These are phyloP conservation scores for Passer montanus DNA, from an alignment of 2,113 vertebrate genomes.

Conservation along the genomic window DNA sequence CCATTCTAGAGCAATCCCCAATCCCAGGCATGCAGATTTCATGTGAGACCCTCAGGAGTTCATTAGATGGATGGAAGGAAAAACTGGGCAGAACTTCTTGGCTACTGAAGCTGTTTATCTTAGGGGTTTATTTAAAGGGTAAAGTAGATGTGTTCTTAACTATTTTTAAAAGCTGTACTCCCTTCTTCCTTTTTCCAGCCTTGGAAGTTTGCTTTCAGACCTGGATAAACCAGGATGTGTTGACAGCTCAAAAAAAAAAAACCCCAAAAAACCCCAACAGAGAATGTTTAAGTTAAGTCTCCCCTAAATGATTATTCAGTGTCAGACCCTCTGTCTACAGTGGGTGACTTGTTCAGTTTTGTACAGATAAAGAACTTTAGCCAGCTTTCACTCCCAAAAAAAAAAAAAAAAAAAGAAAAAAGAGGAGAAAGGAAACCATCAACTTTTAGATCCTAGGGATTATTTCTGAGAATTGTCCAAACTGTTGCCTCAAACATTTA, in stretches of 20 bases:
- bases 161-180: neutral
- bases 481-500: neutral
- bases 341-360: conserved; percentile 21
- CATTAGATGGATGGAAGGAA: neutral
- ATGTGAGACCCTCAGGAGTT: neutral
- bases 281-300: conserved; percentile 23
- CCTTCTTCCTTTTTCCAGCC: neutral
- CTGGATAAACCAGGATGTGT: neutral
- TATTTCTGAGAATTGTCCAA: neutral
- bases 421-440: neutral
- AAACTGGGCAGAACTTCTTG: neutral
- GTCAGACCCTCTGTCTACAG: neutral
- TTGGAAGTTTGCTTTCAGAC: neutral
- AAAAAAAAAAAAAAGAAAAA: neutral
- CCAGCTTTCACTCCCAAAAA: neutral
- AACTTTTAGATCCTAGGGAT: neutral
- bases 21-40: neutral
- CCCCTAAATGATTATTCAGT: neutral
- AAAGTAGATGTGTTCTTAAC: neutral
- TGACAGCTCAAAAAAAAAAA: neutral
- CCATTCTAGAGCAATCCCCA: neutral
- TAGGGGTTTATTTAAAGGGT: neutral
- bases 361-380: neutral
- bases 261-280: neutral
- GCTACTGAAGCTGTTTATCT: neutral